phyloP scores from a whole-genome alignment of 2,113 vertebrate genomes.

The Leptobrachium ailaonicum region DNA sequence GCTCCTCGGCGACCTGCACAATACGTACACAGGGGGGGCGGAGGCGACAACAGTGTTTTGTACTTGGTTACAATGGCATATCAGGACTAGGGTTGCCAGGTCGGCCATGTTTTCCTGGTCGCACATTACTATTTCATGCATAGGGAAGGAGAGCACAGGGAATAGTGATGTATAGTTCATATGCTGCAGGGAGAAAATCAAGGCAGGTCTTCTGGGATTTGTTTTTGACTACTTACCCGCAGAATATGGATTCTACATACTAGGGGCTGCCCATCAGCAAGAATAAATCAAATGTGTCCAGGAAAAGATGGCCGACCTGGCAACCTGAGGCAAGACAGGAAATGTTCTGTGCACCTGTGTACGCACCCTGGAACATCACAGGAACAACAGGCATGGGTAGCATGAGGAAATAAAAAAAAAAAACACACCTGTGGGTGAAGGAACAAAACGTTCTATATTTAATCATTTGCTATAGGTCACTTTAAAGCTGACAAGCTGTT shows the following conservation, averaged over 20 bases:
- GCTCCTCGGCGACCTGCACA: neutral
- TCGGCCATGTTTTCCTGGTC: too few species aligned
- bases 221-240: too few species aligned
- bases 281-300: too few species aligned
- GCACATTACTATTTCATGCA: too few species aligned
- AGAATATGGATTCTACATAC: too few species aligned
- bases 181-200: too few species aligned
- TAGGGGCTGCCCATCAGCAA: too few species aligned
- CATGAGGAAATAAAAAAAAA: constrained; percentile 54
- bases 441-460: constrained; percentile 59
- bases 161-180: neutral
- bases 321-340: constrained; percentile 16
- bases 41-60: neutral
- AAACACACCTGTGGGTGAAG: constrained; percentile 54
- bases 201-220: too few species aligned
- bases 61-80: neutral
- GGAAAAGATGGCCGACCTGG: too few species aligned
- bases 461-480: constrained; percentile 58
- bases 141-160: neutral
- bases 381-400: constrained; percentile 52
- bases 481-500: constrained; percentile 62
- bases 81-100: too few species aligned
- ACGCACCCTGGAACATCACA: constrained; percentile 32
- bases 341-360: constrained; percentile 59
- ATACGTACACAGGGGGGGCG: too few species aligned